Evolutionary conservation across 2,888 invertebrate genomes (phyloP).

Genomic region (Aphodius granarius): DNA sequence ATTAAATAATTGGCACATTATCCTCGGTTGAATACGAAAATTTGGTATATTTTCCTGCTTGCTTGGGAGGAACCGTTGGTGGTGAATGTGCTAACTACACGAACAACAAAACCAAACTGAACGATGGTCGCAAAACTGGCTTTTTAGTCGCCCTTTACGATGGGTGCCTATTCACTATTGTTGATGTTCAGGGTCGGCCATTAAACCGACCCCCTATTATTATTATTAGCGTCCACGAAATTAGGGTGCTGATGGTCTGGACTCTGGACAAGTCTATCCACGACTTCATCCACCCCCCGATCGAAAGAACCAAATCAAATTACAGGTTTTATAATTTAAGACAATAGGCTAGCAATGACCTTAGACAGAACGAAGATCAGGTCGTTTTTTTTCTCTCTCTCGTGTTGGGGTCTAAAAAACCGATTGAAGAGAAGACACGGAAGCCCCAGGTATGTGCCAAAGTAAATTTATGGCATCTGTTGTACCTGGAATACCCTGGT

Average conservation of each 20-base stretch:
- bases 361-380: not conserved
- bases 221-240: not conserved
- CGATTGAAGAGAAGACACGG: not conserved
- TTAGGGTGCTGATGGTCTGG: not conserved
- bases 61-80: not conserved
- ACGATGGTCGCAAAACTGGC: constrained; percentile 3
- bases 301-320: not conserved
- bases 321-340: not conserved
- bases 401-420: not conserved
- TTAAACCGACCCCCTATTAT: constrained; percentile 42
- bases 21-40: not conserved
- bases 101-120: constrained; percentile 47
- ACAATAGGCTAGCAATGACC: not conserved
- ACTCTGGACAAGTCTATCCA: not conserved
- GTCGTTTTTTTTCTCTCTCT: not conserved
- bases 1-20: not conserved
- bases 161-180: constrained; percentile 46
- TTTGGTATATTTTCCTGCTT: too few relatives aligned
- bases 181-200: constrained; percentile 52
- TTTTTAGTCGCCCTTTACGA: constrained; percentile 32
- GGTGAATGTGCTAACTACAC: constrained; percentile 40
- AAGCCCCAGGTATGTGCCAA: constrained; percentile 3
- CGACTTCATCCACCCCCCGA: not conserved
- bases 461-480: not conserved
- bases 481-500: not conserved